Evolutionary conservation across 1,140 invertebrate genomes (phyloP), one percentile per base, ranked within the genome.

Genomic region (Eulimnadia texana): DNA sequence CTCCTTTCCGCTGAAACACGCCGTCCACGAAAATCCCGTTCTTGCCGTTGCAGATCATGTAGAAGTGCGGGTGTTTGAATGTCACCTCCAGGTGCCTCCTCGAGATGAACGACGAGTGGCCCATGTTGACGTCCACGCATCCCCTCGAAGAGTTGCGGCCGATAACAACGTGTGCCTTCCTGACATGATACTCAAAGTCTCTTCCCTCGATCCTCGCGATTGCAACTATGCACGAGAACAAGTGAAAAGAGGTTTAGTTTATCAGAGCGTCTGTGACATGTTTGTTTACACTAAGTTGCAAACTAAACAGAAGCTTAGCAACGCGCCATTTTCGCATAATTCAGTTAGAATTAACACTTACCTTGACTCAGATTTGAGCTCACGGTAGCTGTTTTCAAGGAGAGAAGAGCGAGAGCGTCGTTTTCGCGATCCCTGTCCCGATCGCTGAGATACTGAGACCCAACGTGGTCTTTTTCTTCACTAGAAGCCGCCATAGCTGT

Each of bases 21-120:
- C 93, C 93, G 77, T 97, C 93, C 68, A 98, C 90, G 73, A 98
- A 95, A 62, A 98, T 90, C 67, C 94, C 94, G 76, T 98, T 98
- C 75, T 98, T 98, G 65, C 94, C 94, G 72, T 91, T 89, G 77
- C 94, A 98, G 63, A 84, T 85, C 81, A 98, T 85, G 73, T 85
- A 97, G 76, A 98, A 98, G 74, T 84, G 81, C 1, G 90, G 88
- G 68, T 90, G 85, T 69, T 97, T 90, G 76, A 86, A 95, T 71
- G 84, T 84, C 66, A 98, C 84, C 77, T 97, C 93, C 65, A 98
- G 81, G 79, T 98, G 94, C 73, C 84, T 83, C 55, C 94, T 82
- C 50, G 92, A 96, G 68, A 98, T 95, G 77, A 97, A 96, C 76
- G 86, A 94, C 33, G 93, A 96, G 75, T 93, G 90, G 71, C 93